A percentile compares a stretch with the other conserved stretches of the same genome.
Evolutionary conservation across 2,888 invertebrate genomes (phyloP).

Genomic region (Caenorhabditis afra): DNA sequence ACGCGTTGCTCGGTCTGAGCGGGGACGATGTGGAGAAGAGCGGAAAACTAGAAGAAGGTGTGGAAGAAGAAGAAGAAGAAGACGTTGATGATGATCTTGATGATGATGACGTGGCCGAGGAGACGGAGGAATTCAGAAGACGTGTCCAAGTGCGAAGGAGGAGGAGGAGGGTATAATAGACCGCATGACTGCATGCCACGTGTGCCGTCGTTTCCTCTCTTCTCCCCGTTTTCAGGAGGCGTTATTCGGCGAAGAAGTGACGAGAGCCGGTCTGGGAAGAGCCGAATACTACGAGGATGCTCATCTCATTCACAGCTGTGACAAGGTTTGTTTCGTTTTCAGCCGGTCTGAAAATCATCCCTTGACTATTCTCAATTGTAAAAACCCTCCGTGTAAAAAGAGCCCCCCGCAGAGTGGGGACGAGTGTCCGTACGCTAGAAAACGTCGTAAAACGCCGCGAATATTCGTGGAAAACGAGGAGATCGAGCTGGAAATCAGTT

Average conservation of each 20-base stretch:
- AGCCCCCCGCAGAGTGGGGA: no score
- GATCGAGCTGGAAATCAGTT: constrained; percentile 34
- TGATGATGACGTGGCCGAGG: constrained; percentile 23
- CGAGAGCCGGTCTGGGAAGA: constrained; percentile 57
- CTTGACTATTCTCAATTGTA: no score
- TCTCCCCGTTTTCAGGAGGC: constrained; percentile 53
- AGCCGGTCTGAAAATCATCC: no score
- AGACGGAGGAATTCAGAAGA: constrained; percentile 19
- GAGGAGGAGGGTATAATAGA: no score
- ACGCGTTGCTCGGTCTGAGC: constrained; percentile 5
- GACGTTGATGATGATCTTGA: neutral
- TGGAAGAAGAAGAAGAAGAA: no score
- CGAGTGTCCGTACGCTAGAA: constrained; percentile 32
- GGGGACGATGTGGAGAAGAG: neutral
- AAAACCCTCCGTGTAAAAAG: no score
- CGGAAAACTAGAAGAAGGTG: constrained; percentile 7
- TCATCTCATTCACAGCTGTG: constrained; percentile 52
- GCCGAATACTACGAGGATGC: constrained; percentile 57
- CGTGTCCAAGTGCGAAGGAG: constrained; percentile 17
- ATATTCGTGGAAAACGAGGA: constrained; percentile 44
- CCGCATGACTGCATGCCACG: neutral
- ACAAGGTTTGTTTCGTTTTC: constrained; percentile 61
- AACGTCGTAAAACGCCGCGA: constrained; percentile 10
- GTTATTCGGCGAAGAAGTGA: constrained; percentile 61
- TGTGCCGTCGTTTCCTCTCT: constrained; percentile 21